Evolutionary conservation across 2,797 vertebrate species (phyloP), one percentile per base, ranked within the genome.

Genomic region (Enteromius fasciolatus): DNA sequence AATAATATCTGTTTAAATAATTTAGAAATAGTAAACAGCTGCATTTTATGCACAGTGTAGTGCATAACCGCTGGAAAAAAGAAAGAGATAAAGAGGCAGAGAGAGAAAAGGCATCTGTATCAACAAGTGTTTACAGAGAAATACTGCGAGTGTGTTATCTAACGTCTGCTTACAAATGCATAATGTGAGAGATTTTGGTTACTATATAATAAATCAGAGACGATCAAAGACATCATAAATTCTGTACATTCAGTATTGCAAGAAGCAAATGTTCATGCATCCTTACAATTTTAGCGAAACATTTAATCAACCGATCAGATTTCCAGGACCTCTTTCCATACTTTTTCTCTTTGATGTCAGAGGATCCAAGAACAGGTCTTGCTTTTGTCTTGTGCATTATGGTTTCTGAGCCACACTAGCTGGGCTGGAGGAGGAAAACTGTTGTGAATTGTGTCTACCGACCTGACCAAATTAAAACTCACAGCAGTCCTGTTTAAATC

Each of bases 401-500:
- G 28, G 17, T 59, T 46, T 72, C 20, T 18, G 17, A 44, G 14
- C 8, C 23, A 20, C 11, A 5, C 54, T 44, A 64, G 28, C 61
- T 33, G 28, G 61, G 61, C 6, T 64, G 61, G 15, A 64, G 61
- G 28, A 64, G 7, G 28, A 18, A 33, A 64, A 52, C n/a, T 20
- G 28, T 23, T 68, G 28, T 36, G 64, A 57, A 57, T 33, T 61
- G 17, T 70, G 23, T 46, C 23, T 70, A 17, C 52, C 31, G 78
- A 57, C 39, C 33, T 3, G n/a, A 36, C 52, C 36, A 25, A 41
- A 59, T 75, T 59, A 59, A 39, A 76, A 70, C 80, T 69, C 50
- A 81, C 61, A 74, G 48, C 33, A 64, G 84, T 78, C 69, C 68
- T 69, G 70, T 78, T 76, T 80, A 78, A 77, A 78, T 76, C 78